Base-by-base conservation (phyloP, 64 coral and sea anemone species). In the Montipora sp. region DNA sequence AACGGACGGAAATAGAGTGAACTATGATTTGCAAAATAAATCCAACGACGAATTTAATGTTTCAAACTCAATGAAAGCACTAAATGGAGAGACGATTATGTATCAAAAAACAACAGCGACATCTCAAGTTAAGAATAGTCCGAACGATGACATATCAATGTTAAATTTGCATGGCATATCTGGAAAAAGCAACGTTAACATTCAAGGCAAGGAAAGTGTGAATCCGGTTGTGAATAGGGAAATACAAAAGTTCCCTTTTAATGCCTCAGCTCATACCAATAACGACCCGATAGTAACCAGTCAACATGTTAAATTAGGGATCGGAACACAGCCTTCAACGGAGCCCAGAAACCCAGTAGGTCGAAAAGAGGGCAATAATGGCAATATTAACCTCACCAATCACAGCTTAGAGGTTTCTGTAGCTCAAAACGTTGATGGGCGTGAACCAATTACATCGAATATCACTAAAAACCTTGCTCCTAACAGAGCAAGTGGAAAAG, bases 291-390 rank as follows among this genome's bases (percentile, higher is more conserved):
- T 53, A 20, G 14, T 5, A 57, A 23, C 19, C 7, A 65, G 21
- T 63, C 80, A 65, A 45, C 44, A 82, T 63, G 80, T 22, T 61
- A 82, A 82, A 82, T 8, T 36, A 49, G 65, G 65, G 8, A 20
- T 19, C 8, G 45, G n/a, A 20, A 5, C 5, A 16, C 61, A 71
- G 65, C 3, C 18, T 71, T 11, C 15, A 50, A 85, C 48, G 4
- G 68, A 66, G n/a, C 61, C 61, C 5, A 16, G 48, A 19, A 23
- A 47, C 10, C 15, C n/a, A 46, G 75, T 4, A 49, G 75, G 10
- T n/a, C 44, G 49, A 13, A 48, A 7, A 19, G 44, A n/a, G 5
- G 75, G 45, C 3, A 49, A 3, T 19, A 18, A 50, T 78, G 5
- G 75, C 46, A 49, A 1, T 36, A 36, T 36, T 36, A 36, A 36